Evolutionary conservation across 2,797 vertebrate species (phyloP).

Genomic region (Bovichtus variegatus): DNA sequence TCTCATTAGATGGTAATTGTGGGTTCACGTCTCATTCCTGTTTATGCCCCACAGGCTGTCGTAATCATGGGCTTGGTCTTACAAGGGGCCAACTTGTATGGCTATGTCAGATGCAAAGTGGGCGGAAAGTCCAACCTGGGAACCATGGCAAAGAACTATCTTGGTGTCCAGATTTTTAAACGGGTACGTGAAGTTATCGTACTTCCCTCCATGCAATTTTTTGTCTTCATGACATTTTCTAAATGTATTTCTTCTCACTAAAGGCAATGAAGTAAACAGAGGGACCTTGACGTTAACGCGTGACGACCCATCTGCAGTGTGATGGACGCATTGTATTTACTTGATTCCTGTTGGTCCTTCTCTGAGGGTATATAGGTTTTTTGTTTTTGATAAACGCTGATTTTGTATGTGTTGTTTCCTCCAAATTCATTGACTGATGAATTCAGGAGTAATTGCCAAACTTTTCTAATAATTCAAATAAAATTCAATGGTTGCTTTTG

Average conservation of each 20-base stretch:
- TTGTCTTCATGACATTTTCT: not conserved
- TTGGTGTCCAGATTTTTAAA: slow-evolving; percentile 90
- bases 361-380: slow-evolving; percentile 2
- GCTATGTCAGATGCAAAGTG: slow-evolving; percentile 93
- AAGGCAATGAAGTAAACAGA: slow-evolving; percentile 75
- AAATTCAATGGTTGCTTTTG: not conserved
- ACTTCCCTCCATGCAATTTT: not conserved
- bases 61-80: slow-evolving; percentile 93
- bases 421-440: not conserved
- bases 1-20: not conserved
- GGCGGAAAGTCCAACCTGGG: slow-evolving; percentile 89
- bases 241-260: not conserved
- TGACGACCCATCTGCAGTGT: not conserved
- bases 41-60: slow-evolving; percentile 84
- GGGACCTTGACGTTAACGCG: slow-evolving; percentile 43
- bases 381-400: slow-evolving; percentile 2
- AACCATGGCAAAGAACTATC: slow-evolving; percentile 89
- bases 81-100: slow-evolving; percentile 94
- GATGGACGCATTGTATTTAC: slow-evolving; percentile 1
- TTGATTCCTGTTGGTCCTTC: slow-evolving; percentile 30
- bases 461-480: not conserved
- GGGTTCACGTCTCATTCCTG: not conserved
- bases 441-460: not conserved
- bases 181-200: slow-evolving; percentile 81
- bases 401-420: slow-evolving; percentile 5